Evolutionary conservation across 2,113 vertebrate genomes (phyloP).

Genomic region (Pachypanchax playfairii): DNA sequence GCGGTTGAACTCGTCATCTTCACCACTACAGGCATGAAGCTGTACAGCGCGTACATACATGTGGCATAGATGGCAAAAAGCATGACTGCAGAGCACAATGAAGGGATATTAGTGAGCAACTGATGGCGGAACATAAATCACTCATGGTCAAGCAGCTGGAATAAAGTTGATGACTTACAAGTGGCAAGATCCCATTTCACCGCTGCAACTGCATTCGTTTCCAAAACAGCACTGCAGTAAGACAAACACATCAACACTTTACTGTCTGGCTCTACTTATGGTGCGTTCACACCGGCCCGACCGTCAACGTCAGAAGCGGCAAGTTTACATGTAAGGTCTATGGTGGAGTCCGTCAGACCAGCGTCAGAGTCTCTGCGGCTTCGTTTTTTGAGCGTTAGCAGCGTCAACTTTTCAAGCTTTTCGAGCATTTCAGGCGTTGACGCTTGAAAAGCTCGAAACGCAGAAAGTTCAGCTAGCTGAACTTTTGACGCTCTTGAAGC

Average conservation of each 20-base stretch:
- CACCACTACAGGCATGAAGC: constrained; percentile 93
- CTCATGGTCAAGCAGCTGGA: accelerated
- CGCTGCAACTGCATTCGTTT: constrained; percentile 77
- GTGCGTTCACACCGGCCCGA: too few species aligned
- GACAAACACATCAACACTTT: neutral
- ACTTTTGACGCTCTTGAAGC: too few species aligned
- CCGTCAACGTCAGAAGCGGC: too few species aligned
- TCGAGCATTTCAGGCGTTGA: too few species aligned
- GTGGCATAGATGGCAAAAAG: constrained; percentile 86
- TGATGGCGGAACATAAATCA: accelerated
- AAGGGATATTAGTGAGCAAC: neutral
- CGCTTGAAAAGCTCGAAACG: too few species aligned
- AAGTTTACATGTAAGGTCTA: too few species aligned
- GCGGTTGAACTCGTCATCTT: constrained; percentile 90
- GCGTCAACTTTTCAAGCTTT: too few species aligned
- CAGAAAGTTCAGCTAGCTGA: too few species aligned
- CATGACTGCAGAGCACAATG: constrained; percentile 70
- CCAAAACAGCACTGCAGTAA: constrained; percentile 82
- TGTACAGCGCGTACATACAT: constrained; percentile 94
- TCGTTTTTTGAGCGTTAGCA: too few species aligned
- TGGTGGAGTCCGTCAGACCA: too few species aligned
- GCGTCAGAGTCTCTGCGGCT: too few species aligned
- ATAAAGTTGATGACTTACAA: constrained; percentile 74
- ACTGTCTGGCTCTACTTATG: too few species aligned
- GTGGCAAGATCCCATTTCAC: constrained; percentile 85